phyloP scores from a whole-genome alignment of 2,888 invertebrate species.

The Dryobota labecula region DNA sequence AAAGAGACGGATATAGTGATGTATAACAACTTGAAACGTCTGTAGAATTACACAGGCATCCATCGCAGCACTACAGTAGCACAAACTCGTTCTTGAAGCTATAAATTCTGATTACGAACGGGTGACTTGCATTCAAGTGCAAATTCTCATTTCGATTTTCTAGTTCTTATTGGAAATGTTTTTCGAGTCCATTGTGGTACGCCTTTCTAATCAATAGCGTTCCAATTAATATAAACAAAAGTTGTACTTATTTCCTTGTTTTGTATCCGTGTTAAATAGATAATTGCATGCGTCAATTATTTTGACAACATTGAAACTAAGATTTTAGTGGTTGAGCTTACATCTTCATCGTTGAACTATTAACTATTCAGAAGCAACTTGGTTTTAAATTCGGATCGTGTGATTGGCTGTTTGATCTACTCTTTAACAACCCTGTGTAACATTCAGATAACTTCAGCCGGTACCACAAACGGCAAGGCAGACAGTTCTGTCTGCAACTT shows the following conservation, averaged over 20 bases:
- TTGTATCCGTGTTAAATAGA: background rate
- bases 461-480: conserved; percentile 7
- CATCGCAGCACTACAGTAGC: conserved; percentile 70
- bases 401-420: conserved; percentile 27
- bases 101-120: conserved; percentile 80
- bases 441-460: conserved; percentile 3
- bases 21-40: conserved; percentile 43
- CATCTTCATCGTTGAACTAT: background rate
- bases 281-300: conserved; percentile 9
- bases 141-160: conserved; percentile 77
- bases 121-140: conserved; percentile 76
- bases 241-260: background rate
- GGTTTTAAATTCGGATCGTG: conserved; percentile 7
- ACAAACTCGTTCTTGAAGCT: conserved; percentile 76
- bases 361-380: conserved; percentile 26
- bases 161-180: conserved; percentile 68
- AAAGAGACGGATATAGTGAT: conserved; percentile 45
- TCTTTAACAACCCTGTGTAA: conserved; percentile 4
- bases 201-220: conserved; percentile 54
- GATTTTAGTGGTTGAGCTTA: conserved; percentile 2
- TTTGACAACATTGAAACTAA: conserved; percentile 3
- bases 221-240: conserved; percentile 39
- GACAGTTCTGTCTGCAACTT: conserved; percentile 26
- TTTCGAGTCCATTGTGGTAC: conserved; percentile 56
- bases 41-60: conserved; percentile 71